These are phyloP conservation scores for Papilio helenus DNA, from an alignment of 1,140 invertebrate species.

Conservation along the genomic window DNA sequence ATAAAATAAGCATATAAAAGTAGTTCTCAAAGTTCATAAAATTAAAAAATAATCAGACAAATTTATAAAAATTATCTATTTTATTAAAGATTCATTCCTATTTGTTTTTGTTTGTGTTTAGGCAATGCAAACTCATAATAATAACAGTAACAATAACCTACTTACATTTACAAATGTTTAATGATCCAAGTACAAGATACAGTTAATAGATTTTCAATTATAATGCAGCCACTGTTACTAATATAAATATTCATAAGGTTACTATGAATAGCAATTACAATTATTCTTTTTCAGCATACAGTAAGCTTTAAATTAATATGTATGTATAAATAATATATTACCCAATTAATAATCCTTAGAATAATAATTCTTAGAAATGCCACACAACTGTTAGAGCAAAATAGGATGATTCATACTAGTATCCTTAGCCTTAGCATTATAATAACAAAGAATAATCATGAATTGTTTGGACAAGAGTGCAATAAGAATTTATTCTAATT, in stretches of 20 bases:
- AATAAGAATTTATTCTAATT: background rate
- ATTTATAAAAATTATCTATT: too few relatives aligned
- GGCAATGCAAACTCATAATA: background rate
- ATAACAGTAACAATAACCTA: constrained; percentile 11
- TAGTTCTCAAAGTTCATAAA: too few relatives aligned
- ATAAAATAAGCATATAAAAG: too few relatives aligned
- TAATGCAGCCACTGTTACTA: constrained; percentile 41
- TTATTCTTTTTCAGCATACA: background rate
- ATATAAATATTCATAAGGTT: constrained; percentile 46
- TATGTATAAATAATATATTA: constrained; percentile 30
- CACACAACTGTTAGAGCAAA: background rate
- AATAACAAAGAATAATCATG: background rate
- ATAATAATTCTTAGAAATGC: constrained; percentile 7
- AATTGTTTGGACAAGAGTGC: background rate
- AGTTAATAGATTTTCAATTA: constrained; percentile 22
- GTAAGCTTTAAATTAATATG: background rate
- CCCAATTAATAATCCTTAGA: constrained; percentile 7
- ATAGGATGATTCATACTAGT: constrained; percentile 22
- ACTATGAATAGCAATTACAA: background rate
- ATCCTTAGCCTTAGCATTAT: background rate
- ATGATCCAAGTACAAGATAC: constrained; percentile 29
- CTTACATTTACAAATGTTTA: constrained; percentile 9
- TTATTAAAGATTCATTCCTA: background rate
- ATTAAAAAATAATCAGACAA: too few relatives aligned
- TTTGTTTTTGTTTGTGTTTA: background rate